These are phyloP conservation scores for Enteromius anoplus DNA, from an alignment of 2,797 vertebrate genomes.

Conservation along the genomic window DNA sequence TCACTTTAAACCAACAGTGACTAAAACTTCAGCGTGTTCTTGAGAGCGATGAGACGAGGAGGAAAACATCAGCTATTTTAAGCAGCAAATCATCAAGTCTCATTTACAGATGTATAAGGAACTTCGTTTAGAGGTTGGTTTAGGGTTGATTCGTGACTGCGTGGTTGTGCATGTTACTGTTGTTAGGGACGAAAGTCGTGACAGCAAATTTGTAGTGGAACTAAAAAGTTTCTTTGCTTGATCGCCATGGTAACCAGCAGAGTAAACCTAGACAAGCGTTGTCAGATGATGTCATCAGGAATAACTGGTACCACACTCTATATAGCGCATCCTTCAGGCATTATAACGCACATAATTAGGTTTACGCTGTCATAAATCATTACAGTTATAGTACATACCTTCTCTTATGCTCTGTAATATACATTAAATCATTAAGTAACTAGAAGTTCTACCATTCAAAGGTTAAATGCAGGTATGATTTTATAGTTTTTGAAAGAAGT, in stretches of 20 bases:
- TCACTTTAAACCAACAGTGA: not conserved
- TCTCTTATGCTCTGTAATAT: too few species aligned
- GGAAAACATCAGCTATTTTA: slow-evolving; percentile 29
- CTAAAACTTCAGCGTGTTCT: not conserved
- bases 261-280: not conserved
- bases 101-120: not conserved
- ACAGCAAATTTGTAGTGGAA: slow-evolving; percentile 3
- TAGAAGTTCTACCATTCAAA: not conserved
- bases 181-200: slow-evolving; percentile 31
- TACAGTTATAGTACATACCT: not conserved
- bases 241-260: slow-evolving; percentile 16
- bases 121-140: slow-evolving; percentile 10
- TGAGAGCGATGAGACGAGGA: not conserved
- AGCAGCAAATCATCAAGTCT: not conserved
- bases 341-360: not conserved
- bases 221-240: slow-evolving; percentile 17
- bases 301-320: not conserved
- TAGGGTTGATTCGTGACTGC: slow-evolving; percentile 43
- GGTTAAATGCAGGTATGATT: not conserved
- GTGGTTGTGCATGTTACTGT: slow-evolving; percentile 12
- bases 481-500: not conserved
- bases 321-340: not conserved
- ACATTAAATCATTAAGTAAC: not conserved
- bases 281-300: slow-evolving; percentile 17
- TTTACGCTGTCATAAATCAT: not conserved